phyloP scores from a whole-genome alignment of 2,797 vertebrate genomes.

The Telmatherina bonti region DNA sequence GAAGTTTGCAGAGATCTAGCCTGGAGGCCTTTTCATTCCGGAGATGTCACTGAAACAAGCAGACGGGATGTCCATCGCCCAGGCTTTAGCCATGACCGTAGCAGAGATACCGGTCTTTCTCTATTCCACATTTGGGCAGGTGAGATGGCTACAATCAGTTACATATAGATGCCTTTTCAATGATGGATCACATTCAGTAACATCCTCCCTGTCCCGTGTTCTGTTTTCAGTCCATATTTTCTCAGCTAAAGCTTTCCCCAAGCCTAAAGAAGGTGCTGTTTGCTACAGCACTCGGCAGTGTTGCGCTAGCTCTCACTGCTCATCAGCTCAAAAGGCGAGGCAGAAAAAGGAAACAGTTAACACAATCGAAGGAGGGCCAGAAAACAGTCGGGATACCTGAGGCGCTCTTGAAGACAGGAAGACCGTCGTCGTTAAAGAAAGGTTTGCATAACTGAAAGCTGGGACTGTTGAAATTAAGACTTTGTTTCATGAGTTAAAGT shows the following conservation, averaged over 20 bases:
- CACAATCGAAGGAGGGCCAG: slow-evolving; percentile 79
- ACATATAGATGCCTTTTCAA: not conserved
- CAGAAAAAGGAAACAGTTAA: slow-evolving; percentile 89
- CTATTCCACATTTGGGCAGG: slow-evolving; percentile 98
- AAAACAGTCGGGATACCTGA: slow-evolving; percentile 87
- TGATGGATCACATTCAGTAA: not conserved
- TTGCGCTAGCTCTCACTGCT: slow-evolving; percentile 94
- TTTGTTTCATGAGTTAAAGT: not conserved
- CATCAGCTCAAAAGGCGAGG: slow-evolving; percentile 95
- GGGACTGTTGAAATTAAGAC: not conserved
- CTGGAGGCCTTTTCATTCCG: slow-evolving; percentile 42
- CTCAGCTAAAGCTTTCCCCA: slow-evolving; percentile 92
- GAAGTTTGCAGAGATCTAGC: slow-evolving; percentile 20
- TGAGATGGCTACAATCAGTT: slow-evolving; percentile 59
- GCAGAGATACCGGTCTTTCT: slow-evolving; percentile 98
- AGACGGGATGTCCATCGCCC: slow-evolving; percentile 93
- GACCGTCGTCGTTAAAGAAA: slow-evolving; percentile 90
- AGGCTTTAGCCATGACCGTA: slow-evolving; percentile 98
- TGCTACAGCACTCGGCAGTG: slow-evolving; percentile 94
- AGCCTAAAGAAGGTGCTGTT: slow-evolving; percentile 96
- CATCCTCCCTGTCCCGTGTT: not conserved
- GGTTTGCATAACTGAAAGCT: slow-evolving; percentile 75
- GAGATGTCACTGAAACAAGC: slow-evolving; percentile 90
- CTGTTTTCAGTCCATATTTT: slow-evolving; percentile 85
- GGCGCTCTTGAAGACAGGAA: slow-evolving; percentile 86